Evolutionary conservation across 2,113 vertebrate genomes (phyloP).

Genomic region (Craseonycteris thonglongyai): DNA sequence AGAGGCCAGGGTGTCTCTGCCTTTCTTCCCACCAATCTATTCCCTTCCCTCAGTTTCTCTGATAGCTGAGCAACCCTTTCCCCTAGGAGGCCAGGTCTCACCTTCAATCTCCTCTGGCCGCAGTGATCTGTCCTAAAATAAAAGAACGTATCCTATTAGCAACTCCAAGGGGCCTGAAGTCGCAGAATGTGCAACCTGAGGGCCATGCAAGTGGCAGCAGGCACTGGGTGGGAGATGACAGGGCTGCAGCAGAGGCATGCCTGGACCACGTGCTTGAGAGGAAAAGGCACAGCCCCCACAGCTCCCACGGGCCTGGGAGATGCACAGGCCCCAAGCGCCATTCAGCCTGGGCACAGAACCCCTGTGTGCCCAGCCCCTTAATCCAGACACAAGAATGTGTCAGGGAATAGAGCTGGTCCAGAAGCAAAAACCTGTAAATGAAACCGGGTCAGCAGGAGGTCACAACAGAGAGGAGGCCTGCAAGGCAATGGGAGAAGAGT

Average conservation of each 20-base stretch:
- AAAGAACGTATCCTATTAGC: constrained; percentile 65
- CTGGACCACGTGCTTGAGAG: not conserved
- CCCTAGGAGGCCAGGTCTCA: constrained; percentile 67
- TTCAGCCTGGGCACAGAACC: not conserved
- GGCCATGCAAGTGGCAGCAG: not conserved
- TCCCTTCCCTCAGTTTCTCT: not conserved
- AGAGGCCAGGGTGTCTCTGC: not conserved
- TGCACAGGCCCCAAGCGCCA: not conserved
- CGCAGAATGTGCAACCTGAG: not conserved
- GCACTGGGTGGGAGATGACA: not conserved
- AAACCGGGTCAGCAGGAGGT: constrained; percentile 56
- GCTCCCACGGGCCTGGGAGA: not conserved
- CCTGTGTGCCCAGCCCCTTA: not conserved
- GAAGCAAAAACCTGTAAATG: constrained; percentile 74
- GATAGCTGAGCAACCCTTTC: not conserved
- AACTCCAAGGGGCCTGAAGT: not conserved
- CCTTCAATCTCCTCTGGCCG: constrained; percentile 98
- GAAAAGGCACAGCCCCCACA: not conserved
- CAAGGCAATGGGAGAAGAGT: not conserved
- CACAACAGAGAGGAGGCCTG: constrained; percentile 32
- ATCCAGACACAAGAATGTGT: constrained; percentile 44
- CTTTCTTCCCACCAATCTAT: not conserved
- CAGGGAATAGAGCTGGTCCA: constrained; percentile 44
- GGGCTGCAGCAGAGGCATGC: not conserved
- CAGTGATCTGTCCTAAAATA: constrained; percentile 92